These are phyloP conservation scores for Dryocosmus kuriphilus DNA, from an alignment of 2,888 invertebrate genomes.

Conservation along the genomic window DNA sequence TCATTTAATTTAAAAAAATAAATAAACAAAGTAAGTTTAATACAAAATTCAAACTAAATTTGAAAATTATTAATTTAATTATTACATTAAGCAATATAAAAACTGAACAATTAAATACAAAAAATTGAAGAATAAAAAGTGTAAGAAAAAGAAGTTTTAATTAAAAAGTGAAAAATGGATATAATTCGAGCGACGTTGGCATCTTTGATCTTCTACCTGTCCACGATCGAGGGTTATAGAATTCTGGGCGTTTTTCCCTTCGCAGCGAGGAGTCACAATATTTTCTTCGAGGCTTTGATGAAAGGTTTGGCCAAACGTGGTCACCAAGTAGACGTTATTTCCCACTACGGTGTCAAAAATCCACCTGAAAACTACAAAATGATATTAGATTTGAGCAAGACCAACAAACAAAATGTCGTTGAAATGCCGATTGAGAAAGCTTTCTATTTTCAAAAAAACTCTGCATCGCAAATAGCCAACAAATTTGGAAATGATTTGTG, in stretches of 20 bases:
- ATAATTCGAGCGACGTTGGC: not conserved
- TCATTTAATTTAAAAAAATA: not conserved
- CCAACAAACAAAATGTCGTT: constrained; percentile 45
- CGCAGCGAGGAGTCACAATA: constrained; percentile 77
- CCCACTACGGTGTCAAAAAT: constrained; percentile 55
- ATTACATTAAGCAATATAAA: no score
- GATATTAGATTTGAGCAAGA: constrained; percentile 52
- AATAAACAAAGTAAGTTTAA: no score
- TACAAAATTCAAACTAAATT: no score
- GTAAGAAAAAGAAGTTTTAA: no score
- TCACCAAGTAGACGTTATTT: constrained; percentile 74
- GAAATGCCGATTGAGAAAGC: constrained; percentile 50
- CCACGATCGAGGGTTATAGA: constrained; percentile 49
- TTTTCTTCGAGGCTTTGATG: constrained; percentile 76
- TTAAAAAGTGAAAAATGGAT: constrained; percentile 8
- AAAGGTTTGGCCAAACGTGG: constrained; percentile 75
- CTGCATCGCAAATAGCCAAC: constrained; percentile 42
- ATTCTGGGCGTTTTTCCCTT: constrained; percentile 76
- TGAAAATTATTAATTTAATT: no score
- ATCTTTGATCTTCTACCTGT: not conserved
- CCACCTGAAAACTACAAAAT: constrained; percentile 51
- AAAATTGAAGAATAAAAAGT: no score
- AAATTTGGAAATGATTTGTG: constrained; percentile 58
- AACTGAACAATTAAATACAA: not conserved
- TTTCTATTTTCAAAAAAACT: constrained; percentile 47